Base-by-base conservation (phyloP, 2,113 vertebrate species). In the Trichechus manatus region DNA sequence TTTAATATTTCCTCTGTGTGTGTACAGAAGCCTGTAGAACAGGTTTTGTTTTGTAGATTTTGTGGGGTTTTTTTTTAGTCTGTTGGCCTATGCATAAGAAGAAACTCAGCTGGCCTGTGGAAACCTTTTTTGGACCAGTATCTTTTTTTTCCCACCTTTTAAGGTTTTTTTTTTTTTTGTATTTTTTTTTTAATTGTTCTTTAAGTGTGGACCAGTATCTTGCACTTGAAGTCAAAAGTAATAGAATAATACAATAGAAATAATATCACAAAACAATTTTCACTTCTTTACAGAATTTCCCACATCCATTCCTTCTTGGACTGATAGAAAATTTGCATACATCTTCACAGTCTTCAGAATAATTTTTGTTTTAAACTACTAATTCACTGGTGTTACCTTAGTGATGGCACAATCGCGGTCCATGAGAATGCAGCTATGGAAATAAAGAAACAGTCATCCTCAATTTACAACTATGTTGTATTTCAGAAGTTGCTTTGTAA, bases 11-110 rank as follows among this genome's bases (percentile, higher is more conserved):
- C 95, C 81, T 98, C 53, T 96, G 25, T 84, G 72, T 84, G 72
- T 94, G 44, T 92, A 56, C 29, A 95, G 87, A 96, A 97, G 92
- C 97, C 89, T 97, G 97, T 94, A 96, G 90, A 97, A 96, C 97
- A 95, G 90, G 96, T 96, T 98, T 95, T 93, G 82, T 95, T 96
- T 97, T 81, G 72, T 96, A 66, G 25, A 1, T 42, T 82, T 92
- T 50, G 53, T 17, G 53, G 15, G 53, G 3, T 82, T 15, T 74
- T 31, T 84, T 80, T 86, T 59, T 14, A 23, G 72, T 39, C 78
- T 92, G 4, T 93, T 97, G 74, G 80, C 81, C 74, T 93, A 15
- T 78, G 47, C 93, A 78, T 94, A 80, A 93, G 74, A 97, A 96
- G 44, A 82, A 95, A 91, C 56, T 95, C 79, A 91, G 27, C 63